Conservation (phyloP, 2,797 vertebrate species). For the Crax fasciolata region DNA sequence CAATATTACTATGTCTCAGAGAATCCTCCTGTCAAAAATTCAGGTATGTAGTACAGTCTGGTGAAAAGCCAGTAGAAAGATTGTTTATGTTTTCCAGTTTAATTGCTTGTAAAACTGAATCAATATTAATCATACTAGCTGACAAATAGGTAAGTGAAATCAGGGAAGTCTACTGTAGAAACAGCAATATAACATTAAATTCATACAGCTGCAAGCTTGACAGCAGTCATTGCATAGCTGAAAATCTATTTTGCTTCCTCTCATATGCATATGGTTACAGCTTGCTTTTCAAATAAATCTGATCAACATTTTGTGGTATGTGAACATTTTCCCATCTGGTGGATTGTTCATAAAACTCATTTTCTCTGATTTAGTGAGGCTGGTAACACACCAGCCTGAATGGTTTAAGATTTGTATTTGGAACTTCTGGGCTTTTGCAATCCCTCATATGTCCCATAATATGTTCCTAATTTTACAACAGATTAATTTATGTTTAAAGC, state of each 20-base stretch:
- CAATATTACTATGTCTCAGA: conserved; percentile 22
- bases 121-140: conserved; percentile 69
- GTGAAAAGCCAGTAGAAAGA: conserved; percentile 46
- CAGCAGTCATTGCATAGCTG: conserved; percentile 51
- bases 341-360: conserved; percentile 81
- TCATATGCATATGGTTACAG: conserved; percentile 78
- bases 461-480: conserved; percentile 68
- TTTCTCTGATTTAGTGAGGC: conserved; percentile 79
- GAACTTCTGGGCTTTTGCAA: conserved; percentile 31
- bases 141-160: conserved; percentile 57
- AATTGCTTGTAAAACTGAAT: conserved; percentile 73
- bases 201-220: conserved; percentile 59
- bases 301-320: conserved; percentile 75
- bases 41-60: conserved; percentile 11
- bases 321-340: conserved; percentile 83
- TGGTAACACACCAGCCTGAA: conserved; percentile 57
- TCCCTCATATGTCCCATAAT: conserved; percentile 47
- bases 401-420: conserved; percentile 63
- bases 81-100: conserved; percentile 64
- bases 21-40: neutral
- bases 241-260: conserved; percentile 73
- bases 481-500: conserved; percentile 60
- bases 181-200: conserved; percentile 52
- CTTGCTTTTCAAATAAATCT: conserved; percentile 83
- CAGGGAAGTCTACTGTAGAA: conserved; percentile 33